Conservation (phyloP, 2,113 vertebrate species). For the Phylloscopus whistleri region DNA sequence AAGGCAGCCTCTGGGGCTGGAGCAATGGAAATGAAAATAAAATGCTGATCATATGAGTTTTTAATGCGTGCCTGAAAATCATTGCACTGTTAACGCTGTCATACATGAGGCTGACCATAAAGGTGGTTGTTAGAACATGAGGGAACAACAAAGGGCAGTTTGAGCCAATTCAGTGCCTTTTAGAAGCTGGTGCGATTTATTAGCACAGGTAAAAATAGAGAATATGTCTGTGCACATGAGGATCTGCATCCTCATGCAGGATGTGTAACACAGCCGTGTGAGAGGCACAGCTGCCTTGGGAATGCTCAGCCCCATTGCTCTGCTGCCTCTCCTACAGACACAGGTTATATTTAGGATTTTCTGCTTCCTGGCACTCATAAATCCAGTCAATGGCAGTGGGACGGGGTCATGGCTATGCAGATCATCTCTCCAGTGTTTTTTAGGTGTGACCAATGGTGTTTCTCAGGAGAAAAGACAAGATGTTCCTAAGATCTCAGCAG, state of each 20-base stretch:
- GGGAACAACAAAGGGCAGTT: not conserved
- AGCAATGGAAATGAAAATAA: constrained; percentile 20
- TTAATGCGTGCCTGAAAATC: not conserved
- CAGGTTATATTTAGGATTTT: not conserved
- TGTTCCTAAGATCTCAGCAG: not conserved
- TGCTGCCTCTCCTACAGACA: not conserved
- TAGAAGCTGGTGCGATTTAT: not conserved
- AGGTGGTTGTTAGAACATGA: not conserved
- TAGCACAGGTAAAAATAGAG: not conserved
- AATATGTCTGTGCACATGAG: accelerated
- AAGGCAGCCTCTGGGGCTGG: not conserved
- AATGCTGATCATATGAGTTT: not conserved
- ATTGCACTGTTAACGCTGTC: not conserved
- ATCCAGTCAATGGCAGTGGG: not conserved
- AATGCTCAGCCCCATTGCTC: not conserved
- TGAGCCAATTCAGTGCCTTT: not conserved
- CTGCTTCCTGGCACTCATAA: not conserved
- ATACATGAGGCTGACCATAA: not conserved
- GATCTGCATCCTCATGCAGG: accelerated
- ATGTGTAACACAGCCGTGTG: accelerated
- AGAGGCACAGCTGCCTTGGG: accelerated
- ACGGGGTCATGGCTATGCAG: not conserved
- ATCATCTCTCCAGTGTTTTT: not conserved
- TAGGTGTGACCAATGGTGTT: not conserved
- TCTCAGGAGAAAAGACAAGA: not conserved